Conservation (phyloP, 1,140 invertebrate species). For the Lamellibrachia luymesi region DNA sequence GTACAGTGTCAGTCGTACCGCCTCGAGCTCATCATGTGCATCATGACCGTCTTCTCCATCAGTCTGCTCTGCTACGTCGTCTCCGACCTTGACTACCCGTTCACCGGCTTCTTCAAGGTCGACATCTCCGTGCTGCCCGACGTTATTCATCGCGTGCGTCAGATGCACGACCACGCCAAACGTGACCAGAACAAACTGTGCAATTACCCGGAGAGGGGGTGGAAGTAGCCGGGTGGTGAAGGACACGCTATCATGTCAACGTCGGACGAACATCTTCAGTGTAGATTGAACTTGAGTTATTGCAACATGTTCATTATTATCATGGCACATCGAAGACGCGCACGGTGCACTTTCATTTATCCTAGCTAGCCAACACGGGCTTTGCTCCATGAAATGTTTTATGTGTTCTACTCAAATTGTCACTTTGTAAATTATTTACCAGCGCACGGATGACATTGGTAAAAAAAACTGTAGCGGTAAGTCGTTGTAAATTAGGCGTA, state of each 20-base stretch:
- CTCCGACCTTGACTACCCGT: conserved; percentile 43
- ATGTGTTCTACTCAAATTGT: too few species aligned
- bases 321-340: not conserved
- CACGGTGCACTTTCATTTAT: not conserved
- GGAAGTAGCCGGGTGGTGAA: not conserved
- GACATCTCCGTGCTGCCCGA: conserved; percentile 36
- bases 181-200: conserved; percentile 8
- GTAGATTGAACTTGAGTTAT: not conserved
- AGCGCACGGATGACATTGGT: too few species aligned
- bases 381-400: not conserved
- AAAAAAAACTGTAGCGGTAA: too few species aligned
- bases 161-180: conserved; percentile 32
- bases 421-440: too few species aligned
- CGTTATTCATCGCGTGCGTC: conserved; percentile 34
- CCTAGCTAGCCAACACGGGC: not conserved
- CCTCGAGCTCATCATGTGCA: conserved; percentile 45
- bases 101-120: conserved; percentile 45
- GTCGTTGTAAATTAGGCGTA: too few species aligned
- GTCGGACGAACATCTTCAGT: not conserved
- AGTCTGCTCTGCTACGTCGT: conserved; percentile 48
- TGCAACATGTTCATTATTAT: not conserved
- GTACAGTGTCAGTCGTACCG: conserved; percentile 36
- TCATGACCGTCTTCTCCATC: conserved; percentile 47
- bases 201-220: conserved; percentile 1
- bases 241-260: not conserved